These are phyloP conservation scores for Tachuris rubrigastra DNA, from an alignment of 2,113 vertebrate species.

Conservation along the genomic window DNA sequence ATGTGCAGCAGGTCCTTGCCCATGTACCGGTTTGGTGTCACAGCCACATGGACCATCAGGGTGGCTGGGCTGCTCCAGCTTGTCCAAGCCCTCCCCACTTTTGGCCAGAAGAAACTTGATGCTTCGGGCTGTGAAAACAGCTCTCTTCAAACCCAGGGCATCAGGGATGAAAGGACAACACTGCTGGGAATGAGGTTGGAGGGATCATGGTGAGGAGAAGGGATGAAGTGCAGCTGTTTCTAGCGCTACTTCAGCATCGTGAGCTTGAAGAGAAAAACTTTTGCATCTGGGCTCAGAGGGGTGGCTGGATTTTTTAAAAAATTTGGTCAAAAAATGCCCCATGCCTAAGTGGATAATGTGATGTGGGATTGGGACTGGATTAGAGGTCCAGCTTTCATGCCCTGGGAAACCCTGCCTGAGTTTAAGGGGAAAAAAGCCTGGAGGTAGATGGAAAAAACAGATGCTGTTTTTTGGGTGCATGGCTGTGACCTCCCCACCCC, in stretches of 20 bases:
- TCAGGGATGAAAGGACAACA: accelerated
- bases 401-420: not conserved
- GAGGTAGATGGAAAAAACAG: accelerated
- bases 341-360: not conserved
- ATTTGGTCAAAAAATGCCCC: not conserved
- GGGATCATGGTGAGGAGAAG: not conserved
- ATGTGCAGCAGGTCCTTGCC: not conserved
- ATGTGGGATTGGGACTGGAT: not conserved
- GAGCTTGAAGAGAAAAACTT: not conserved
- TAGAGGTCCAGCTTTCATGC: accelerated
- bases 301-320: not conserved
- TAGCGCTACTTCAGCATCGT: accelerated
- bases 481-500: not conserved
- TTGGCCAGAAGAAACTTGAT: not conserved
- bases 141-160: not conserved
- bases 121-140: not conserved
- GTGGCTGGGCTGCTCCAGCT: not conserved
- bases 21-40: accelerated
- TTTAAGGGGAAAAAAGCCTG: not conserved
- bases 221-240: not conserved
- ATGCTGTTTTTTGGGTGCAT: accelerated
- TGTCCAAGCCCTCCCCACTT: not conserved
- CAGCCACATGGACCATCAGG: accelerated
- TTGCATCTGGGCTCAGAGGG: not conserved
- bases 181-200: not conserved